Evolutionary conservation across 2,888 invertebrate genomes (phyloP).

Genomic region (Pandemis corylana): DNA sequence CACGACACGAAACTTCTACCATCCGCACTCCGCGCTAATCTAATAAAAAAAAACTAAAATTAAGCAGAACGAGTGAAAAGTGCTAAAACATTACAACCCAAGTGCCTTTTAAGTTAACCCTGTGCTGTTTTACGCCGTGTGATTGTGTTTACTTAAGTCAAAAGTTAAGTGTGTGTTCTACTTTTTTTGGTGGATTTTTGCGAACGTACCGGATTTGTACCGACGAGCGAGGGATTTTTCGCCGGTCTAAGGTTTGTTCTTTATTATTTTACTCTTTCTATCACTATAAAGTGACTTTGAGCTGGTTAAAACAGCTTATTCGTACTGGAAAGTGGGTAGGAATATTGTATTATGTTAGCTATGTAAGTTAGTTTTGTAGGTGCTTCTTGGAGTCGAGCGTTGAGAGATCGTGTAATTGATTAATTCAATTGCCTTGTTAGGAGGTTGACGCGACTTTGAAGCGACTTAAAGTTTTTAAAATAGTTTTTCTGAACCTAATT

Average conservation of each 20-base stretch:
- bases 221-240: constrained; percentile 44
- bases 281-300: constrained; percentile 14
- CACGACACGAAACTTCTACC: constrained; percentile 31
- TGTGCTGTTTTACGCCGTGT: constrained; percentile 42
- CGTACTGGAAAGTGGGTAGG: constrained; percentile 7
- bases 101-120: constrained; percentile 43
- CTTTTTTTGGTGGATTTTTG: constrained; percentile 42
- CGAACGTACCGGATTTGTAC: constrained; percentile 41
- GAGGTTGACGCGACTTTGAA: neutral
- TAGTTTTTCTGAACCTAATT: neutral
- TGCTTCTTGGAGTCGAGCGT: constrained; percentile 8
- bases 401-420: constrained; percentile 11
- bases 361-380: constrained; percentile 7
- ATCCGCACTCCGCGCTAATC: constrained; percentile 54
- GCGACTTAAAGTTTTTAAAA: neutral
- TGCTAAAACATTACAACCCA: constrained; percentile 46
- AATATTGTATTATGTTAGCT: neutral
- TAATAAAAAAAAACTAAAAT: constrained; percentile 52
- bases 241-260: constrained; percentile 52
- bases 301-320: neutral
- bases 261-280: constrained; percentile 25
- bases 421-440: constrained; percentile 34
- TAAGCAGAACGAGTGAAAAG: constrained; percentile 51
- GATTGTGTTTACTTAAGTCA: constrained; percentile 43
- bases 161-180: constrained; percentile 46